phyloP scores from a whole-genome alignment of 1,140 invertebrate species.

The Brachionus plicatilis region DNA sequence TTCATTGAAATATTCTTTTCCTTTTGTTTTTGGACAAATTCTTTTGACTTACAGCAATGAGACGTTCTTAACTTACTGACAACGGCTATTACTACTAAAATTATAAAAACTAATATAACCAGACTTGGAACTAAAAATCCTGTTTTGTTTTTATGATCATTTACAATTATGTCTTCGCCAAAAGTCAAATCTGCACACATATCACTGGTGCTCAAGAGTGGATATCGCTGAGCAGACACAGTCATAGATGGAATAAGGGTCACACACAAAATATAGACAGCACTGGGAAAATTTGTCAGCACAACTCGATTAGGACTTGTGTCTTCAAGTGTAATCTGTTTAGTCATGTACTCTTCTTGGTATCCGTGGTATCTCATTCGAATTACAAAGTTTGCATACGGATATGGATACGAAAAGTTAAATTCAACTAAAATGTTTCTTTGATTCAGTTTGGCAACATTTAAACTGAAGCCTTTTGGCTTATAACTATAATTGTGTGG shows the following conservation, averaged over 20 bases:
- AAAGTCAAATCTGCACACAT: slow-evolving; percentile 13
- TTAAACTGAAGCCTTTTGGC: slow-evolving; percentile 4
- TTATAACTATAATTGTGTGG: not conserved
- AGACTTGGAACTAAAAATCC: not conserved
- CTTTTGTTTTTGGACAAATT: not conserved
- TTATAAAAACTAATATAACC: not conserved
- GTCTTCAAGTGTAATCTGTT: not conserved
- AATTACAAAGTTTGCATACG: not conserved
- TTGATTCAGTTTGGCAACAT: not conserved
- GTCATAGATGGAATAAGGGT: slow-evolving; percentile 22
- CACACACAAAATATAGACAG: not conserved
- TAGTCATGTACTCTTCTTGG: not conserved
- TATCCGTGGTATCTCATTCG: not conserved
- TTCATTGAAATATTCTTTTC: not conserved
- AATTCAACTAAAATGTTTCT: not conserved
- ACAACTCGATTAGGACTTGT: not conserved
- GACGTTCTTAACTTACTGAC: not conserved
- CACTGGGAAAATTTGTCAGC: not conserved
- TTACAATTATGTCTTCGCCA: not conserved
- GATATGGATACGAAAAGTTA: not conserved
- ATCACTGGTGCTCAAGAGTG: slow-evolving; percentile 10
- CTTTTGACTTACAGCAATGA: not conserved
- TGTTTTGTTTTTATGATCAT: not conserved
- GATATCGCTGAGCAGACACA: slow-evolving; percentile 6
- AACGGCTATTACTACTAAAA: not conserved